Percentiles rank a stretch among this genome's conserved stretches.
Evolutionary conservation across 37 sponge, comb jelly and placozoan species (phyloP).

Genomic region (Oopsacas minuta): DNA sequence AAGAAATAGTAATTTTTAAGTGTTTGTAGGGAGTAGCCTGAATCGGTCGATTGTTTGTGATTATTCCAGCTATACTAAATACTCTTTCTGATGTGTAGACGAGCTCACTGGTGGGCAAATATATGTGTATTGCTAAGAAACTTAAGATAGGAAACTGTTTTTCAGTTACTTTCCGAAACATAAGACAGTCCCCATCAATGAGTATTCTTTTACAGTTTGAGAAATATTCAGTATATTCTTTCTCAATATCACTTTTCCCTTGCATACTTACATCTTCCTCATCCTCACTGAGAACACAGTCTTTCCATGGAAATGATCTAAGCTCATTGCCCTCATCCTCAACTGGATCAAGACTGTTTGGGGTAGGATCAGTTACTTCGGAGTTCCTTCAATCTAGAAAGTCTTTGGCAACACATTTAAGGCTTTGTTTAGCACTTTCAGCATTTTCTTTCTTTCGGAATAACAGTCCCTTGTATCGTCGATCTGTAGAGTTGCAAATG

Average conservation of each 20-base stretch:
- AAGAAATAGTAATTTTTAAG: neutral
- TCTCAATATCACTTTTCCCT: neutral
- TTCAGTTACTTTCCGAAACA: slow-evolving; percentile 1
- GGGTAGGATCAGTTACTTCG: neutral
- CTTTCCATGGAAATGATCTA: neutral
- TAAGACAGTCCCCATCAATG: neutral
- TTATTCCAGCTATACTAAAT: slow-evolving; percentile 18
- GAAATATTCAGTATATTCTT: neutral
- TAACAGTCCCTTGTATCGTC: neutral
- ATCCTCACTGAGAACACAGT: slow-evolving; percentile 17
- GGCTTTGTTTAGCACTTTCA: neutral
- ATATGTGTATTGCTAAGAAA: neutral
- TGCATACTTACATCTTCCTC: neutral
- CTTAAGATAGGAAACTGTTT: neutral
- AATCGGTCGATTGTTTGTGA: slow-evolving; percentile 7
- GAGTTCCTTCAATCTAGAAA: neutral
- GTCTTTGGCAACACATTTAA: neutral
- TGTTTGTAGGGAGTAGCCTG: slow-evolving; percentile 18
- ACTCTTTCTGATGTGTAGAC: neutral
- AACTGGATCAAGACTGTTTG: neutral
- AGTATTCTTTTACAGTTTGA: slow-evolving; percentile 12
- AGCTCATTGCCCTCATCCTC: neutral
- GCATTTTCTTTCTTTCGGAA: slow-evolving; percentile 5
- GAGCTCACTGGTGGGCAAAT: neutral
- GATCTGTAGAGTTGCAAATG: slow-evolving; percentile 14